These are phyloP conservation scores for Andrena marginata DNA, from an alignment of 2,888 invertebrate species.

Conservation along the genomic window DNA sequence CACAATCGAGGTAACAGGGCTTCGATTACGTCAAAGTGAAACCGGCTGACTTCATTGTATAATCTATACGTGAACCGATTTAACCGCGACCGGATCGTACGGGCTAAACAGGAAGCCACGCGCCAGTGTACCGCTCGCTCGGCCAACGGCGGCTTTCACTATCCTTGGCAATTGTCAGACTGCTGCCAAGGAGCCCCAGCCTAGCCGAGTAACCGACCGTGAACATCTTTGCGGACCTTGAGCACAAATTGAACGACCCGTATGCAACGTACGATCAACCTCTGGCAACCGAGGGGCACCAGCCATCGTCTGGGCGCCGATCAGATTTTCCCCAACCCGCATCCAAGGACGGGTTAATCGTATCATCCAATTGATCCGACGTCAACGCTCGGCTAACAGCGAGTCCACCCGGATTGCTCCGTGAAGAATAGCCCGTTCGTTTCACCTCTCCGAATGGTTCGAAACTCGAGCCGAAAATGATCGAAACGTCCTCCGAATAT, in stretches of 20 bases:
- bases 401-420: background rate
- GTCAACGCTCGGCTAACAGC: constrained; percentile 52
- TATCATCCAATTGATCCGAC: constrained; percentile 48
- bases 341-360: constrained; percentile 59
- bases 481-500: background rate
- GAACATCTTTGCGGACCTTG: constrained; percentile 72
- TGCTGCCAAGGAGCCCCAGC: background rate
- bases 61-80: constrained; percentile 58
- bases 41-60: constrained; percentile 70
- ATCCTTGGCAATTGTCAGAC: constrained; percentile 72
- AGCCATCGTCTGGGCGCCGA: constrained; percentile 19
- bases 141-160: constrained; percentile 70
- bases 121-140: constrained; percentile 8
- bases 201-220: constrained; percentile 61
- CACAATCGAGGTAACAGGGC: constrained; percentile 46
- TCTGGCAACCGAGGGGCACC: background rate
- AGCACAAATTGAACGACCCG: constrained; percentile 69
- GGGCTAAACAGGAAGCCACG: constrained; percentile 56
- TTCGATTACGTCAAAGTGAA: constrained; percentile 77
- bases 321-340: constrained; percentile 42
- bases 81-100: constrained; percentile 37
- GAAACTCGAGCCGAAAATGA: background rate
- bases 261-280: constrained; percentile 9
- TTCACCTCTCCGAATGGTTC: background rate
- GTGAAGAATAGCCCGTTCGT: background rate